A percentile compares a stretch with the other conserved stretches of the same genome.
phyloP scores from a whole-genome alignment of 2,113 vertebrate genomes.

The Seriola dumerili region DNA sequence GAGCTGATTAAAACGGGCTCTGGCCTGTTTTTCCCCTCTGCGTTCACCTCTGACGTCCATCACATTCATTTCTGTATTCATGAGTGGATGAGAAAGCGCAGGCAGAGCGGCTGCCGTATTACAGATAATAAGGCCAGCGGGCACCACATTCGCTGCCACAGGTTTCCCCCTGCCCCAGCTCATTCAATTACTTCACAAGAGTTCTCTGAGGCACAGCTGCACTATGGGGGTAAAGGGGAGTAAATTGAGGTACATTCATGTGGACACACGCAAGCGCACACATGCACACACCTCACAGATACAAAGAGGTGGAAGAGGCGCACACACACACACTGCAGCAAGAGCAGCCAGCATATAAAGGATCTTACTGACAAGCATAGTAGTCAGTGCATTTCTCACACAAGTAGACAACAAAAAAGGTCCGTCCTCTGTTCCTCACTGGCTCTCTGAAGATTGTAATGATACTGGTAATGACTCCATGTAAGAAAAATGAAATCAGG shows the following conservation, averaged over 20 bases:
- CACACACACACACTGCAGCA: constrained; percentile 37
- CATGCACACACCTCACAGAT: constrained; percentile 45
- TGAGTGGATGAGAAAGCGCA: constrained; percentile 78
- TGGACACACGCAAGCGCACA: constrained; percentile 51
- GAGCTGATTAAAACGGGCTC: constrained; percentile 80
- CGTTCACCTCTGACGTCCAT: constrained; percentile 78
- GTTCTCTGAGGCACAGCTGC: constrained; percentile 82
- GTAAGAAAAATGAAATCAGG: constrained; percentile 69
- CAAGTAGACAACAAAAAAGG: constrained; percentile 51
- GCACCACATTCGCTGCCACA: constrained; percentile 77
- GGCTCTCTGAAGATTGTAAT: constrained; percentile 51
- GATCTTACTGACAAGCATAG: constrained; percentile 56
- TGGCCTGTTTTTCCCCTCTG: constrained; percentile 71
- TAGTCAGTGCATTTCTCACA: constrained; percentile 52
- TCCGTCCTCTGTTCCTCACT: constrained; percentile 42
- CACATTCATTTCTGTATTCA: constrained; percentile 85
- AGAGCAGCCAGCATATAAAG: constrained; percentile 55
- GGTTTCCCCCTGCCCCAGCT: constrained; percentile 71
- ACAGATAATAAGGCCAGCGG: constrained; percentile 84
- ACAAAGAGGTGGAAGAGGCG: constrained; percentile 61
- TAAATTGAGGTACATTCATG: constrained; percentile 81
- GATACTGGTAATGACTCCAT: constrained; percentile 65
- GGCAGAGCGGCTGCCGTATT: constrained; percentile 77
- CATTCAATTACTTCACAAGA: constrained; percentile 85
- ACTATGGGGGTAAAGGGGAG: constrained; percentile 79